Conservation (phyloP, 1,140 invertebrate genomes). For the Drosophila jambulina region DNA sequence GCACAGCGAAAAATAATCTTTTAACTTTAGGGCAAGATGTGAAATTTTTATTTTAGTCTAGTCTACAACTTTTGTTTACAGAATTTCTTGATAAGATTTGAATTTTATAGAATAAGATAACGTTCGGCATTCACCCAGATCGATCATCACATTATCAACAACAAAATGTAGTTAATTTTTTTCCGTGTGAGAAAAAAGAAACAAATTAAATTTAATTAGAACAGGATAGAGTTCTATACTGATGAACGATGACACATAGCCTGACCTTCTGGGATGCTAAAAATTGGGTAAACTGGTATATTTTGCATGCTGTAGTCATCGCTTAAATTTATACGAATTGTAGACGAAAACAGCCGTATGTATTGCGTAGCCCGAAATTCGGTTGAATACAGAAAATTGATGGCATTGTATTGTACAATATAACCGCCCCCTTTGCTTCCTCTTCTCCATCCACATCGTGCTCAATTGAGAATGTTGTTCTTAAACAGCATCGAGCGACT, state of each 20-base stretch:
- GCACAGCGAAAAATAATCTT: not conserved
- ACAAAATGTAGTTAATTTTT: not conserved
- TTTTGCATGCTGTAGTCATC: slow-evolving; percentile 60
- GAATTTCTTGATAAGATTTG: not conserved
- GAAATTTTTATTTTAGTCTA: no score
- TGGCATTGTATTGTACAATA: slow-evolving; percentile 44
- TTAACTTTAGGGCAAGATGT: no score
- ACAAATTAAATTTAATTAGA: slow-evolving; percentile 56
- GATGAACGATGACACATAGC: slow-evolving; percentile 40
- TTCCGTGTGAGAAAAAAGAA: slow-evolving; percentile 1
- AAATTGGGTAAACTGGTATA: slow-evolving; percentile 54
- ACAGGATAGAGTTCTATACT: slow-evolving; percentile 11
- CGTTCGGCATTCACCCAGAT: not conserved
- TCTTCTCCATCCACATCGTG: slow-evolving; percentile 1
- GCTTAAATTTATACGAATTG: slow-evolving; percentile 34
- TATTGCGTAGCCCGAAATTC: slow-evolving; percentile 73
- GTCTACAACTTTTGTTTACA: no score
- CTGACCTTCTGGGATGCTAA: slow-evolving; percentile 60
- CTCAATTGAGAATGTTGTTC: slow-evolving; percentile 66
- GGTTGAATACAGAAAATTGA: slow-evolving; percentile 55
- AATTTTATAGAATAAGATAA: not conserved
- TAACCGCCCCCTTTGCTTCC: slow-evolving; percentile 17
- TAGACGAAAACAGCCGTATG: slow-evolving; percentile 6
- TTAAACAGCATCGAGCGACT: slow-evolving; percentile 42
- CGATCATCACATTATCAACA: not conserved